Percentiles rank a stretch among this genome's conserved stretches.
Conservation (phyloP, 2,113 vertebrate genomes). For the Amphilophus citrinellus region DNA sequence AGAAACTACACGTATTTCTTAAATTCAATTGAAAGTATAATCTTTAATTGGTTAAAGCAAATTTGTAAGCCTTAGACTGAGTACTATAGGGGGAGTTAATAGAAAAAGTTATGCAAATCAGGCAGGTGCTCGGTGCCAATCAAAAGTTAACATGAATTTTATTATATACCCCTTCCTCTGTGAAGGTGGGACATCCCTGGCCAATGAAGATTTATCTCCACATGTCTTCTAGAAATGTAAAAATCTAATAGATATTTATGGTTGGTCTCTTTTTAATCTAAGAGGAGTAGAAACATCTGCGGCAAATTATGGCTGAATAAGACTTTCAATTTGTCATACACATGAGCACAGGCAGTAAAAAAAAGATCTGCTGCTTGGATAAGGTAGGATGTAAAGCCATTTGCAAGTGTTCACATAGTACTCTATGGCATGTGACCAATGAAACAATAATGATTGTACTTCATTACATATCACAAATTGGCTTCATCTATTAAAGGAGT, state of each 20-base stretch:
- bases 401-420: neutral
- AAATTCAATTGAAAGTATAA: constrained; percentile 14
- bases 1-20: neutral
- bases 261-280: constrained; percentile 78
- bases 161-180: constrained; percentile 50
- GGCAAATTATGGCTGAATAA: constrained; percentile 62
- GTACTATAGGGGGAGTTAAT: neutral
- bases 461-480: constrained; percentile 21
- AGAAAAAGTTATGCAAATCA: constrained; percentile 50
- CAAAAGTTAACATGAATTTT: constrained; percentile 62
- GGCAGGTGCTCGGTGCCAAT: constrained; percentile 47
- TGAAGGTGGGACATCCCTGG: constrained; percentile 57
- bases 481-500: constrained; percentile 19
- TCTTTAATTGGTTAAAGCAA: constrained; percentile 19
- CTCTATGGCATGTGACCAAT: constrained; percentile 1
- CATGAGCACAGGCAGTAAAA: constrained; percentile 27
- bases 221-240: constrained; percentile 58
- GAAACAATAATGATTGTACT: constrained; percentile 12
- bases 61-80: neutral
- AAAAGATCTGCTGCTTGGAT: constrained; percentile 20
- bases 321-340: constrained; percentile 73
- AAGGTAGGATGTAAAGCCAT: constrained; percentile 22
- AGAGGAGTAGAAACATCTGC: constrained; percentile 65
- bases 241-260: constrained; percentile 80
- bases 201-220: constrained; percentile 73